These are phyloP conservation scores for Bibio marci DNA, from an alignment of 2,888 invertebrate genomes.

Conservation along the genomic window DNA sequence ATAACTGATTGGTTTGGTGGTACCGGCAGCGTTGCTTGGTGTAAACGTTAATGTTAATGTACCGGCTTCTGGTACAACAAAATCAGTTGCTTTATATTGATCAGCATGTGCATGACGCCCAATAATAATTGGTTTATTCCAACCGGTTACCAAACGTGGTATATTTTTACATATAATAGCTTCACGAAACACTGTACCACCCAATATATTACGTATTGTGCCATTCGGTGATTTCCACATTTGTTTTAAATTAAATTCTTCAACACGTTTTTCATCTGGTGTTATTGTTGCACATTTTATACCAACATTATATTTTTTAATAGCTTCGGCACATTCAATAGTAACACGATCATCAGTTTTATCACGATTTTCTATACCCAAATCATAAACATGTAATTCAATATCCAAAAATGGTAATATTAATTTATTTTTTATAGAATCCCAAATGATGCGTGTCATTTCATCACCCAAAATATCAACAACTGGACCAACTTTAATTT, in stretches of 20 bases:
- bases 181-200: conserved; percentile 59
- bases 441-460: conserved; percentile 97
- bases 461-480: conserved; percentile 91
- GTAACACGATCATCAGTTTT: conserved; percentile 91
- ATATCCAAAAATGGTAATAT: conserved; percentile 92
- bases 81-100: conserved; percentile 95
- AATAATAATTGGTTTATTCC: conserved; percentile 94
- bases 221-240: conserved; percentile 90
- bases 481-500: conserved; percentile 70
- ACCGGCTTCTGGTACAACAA: conserved; percentile 82
- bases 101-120: conserved; percentile 98
- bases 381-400: conserved; percentile 82
- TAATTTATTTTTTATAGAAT: conserved; percentile 90
- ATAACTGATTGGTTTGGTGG: conserved; percentile 43
- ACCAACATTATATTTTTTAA: conserved; percentile 94
- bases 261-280: conserved; percentile 90
- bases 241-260: conserved; percentile 71
- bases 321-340: conserved; percentile 88
- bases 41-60: conserved; percentile 72
- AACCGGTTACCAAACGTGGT: conserved; percentile 84
- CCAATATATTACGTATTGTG: conserved; percentile 73
- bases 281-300: conserved; percentile 99
- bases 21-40: conserved; percentile 38
- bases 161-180: conserved; percentile 85
- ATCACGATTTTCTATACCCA: conserved; percentile 91